Conservation (phyloP, 2,888 invertebrate species). For the Trichopoda pennipes region DNA sequence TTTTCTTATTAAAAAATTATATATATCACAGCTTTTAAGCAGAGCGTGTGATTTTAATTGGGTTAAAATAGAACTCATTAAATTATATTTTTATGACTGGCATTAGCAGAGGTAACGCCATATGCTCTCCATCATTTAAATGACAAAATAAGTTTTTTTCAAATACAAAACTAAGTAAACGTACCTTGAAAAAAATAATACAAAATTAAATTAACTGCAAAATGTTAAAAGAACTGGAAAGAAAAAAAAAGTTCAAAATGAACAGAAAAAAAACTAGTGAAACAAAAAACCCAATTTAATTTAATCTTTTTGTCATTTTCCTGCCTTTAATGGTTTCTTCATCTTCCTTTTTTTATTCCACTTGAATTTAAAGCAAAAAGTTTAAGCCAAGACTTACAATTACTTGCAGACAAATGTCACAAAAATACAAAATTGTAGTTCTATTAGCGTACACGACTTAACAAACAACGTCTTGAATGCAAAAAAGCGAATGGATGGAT, state of each 20-base stretch:
- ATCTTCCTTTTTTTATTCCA: slow-evolving; percentile 11
- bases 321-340: slow-evolving; percentile 30
- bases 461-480: slow-evolving; percentile 14
- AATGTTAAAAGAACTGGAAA: neutral
- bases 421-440: slow-evolving; percentile 45
- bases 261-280: slow-evolving; percentile 27
- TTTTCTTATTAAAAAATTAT: too few species aligned
- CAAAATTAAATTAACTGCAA: slow-evolving; percentile 48
- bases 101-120: neutral
- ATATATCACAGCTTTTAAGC: neutral
- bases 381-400: too few species aligned
- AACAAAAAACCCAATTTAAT: slow-evolving; percentile 63
- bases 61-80: slow-evolving; percentile 7
- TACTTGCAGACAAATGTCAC: slow-evolving; percentile 59
- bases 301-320: slow-evolving; percentile 51
- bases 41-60: slow-evolving; percentile 20
- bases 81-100: neutral
- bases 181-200: slow-evolving; percentile 36
- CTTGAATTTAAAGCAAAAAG: slow-evolving; percentile 35
- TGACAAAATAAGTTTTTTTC: neutral
- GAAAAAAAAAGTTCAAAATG: neutral
- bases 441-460: slow-evolving; percentile 4
- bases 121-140: slow-evolving; percentile 23
- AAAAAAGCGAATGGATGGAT: slow-evolving; percentile 1
- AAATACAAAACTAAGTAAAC: slow-evolving; percentile 28